Percentiles rank a stretch among this genome's conserved stretches.
Conservation (phyloP, 2,113 vertebrate genomes). For the Bungarus multicinctus region DNA sequence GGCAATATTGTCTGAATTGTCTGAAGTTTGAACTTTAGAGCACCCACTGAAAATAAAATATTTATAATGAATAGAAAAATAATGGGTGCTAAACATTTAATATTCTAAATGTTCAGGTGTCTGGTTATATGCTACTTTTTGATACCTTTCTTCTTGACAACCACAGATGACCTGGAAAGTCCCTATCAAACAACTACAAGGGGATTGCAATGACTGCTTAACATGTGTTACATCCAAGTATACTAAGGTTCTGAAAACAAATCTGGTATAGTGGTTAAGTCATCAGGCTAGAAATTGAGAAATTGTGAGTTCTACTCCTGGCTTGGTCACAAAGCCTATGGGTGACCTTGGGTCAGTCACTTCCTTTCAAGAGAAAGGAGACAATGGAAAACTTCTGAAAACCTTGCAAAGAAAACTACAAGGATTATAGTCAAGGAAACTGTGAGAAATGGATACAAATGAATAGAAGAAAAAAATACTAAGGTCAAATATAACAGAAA, state of each 20-base stretch:
- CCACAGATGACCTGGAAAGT: background rate
- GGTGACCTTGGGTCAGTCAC: too few relatives aligned
- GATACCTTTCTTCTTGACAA: background rate
- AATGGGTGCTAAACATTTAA: background rate
- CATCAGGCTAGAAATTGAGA: too few relatives aligned
- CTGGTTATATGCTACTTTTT: background rate
- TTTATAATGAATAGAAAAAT: background rate
- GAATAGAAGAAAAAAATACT: too few relatives aligned
- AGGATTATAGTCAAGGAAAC: too few relatives aligned
- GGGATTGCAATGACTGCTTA: background rate
- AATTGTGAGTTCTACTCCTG: too few relatives aligned
- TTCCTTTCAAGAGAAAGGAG: too few relatives aligned
- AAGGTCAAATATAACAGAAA: constrained; percentile 21
- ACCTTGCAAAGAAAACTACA: too few relatives aligned
- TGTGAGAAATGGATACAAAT: too few relatives aligned
- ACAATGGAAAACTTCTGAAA: too few relatives aligned
- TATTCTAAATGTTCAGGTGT: background rate
- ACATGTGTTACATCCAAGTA: constrained; percentile 24
- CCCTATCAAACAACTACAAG: background rate
- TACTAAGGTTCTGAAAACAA: background rate
- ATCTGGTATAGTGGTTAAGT: too few relatives aligned
- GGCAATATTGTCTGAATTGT: background rate
- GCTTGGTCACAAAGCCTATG: too few relatives aligned
- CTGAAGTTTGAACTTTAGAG: background rate
- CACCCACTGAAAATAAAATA: background rate